Evolutionary conservation across 2,113 vertebrate species (phyloP).

Genomic region (Brevimyrus niger): DNA sequence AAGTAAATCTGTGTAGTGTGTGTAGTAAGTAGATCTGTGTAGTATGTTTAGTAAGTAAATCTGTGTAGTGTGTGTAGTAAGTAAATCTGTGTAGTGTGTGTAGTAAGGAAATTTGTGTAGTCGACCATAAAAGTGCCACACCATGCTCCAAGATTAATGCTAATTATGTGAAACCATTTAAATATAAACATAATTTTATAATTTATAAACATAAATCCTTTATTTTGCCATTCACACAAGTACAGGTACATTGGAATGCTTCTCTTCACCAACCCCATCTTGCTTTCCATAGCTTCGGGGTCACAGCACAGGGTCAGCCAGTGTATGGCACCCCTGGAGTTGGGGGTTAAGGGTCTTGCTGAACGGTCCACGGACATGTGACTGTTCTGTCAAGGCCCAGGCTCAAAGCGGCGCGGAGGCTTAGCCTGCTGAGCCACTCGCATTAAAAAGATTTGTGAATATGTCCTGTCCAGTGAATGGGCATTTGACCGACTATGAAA

Average conservation of each 20-base stretch:
- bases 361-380: not conserved
- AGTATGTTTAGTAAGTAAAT: too few species aligned
- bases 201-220: not conserved
- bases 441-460: not conserved
- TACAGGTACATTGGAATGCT: not conserved
- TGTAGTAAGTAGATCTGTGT: too few species aligned
- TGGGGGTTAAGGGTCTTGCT: not conserved
- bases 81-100: not conserved
- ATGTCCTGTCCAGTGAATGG: not conserved
- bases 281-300: not conserved
- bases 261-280: not conserved
- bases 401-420: too few species aligned
- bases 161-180: not conserved
- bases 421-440: too few species aligned
- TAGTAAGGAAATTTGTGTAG: not conserved
- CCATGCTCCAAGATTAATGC: not conserved
- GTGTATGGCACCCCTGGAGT: not conserved
- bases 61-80: not conserved
- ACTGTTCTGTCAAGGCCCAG: not conserved
- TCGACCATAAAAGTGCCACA: not conserved
- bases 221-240: not conserved
- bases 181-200: too few species aligned
- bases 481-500: not conserved
- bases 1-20: not conserved
- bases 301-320: not conserved